Evolutionary conservation across 1,140 invertebrate genomes (phyloP).

Genomic region (Melanaphis sacchari): DNA sequence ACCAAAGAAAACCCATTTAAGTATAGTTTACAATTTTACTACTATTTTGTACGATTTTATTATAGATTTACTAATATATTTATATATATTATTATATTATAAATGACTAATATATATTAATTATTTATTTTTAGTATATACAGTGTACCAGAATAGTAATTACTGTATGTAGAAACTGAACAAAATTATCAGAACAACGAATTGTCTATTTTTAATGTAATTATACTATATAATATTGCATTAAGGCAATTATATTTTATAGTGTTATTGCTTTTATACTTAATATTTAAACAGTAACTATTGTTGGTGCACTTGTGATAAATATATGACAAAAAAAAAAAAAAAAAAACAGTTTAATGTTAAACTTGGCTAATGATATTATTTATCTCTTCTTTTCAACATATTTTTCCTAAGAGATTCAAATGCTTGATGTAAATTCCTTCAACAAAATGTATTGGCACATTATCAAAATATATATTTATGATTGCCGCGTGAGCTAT

Average conservation of each 20-base stretch:
- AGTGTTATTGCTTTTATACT: constrained; percentile 22
- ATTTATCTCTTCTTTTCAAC: not conserved
- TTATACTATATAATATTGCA: not conserved
- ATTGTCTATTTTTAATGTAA: constrained; percentile 37
- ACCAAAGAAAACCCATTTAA: constrained; percentile 53
- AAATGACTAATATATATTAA: constrained; percentile 20
- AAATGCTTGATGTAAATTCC: not conserved
- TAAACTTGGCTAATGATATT: not conserved
- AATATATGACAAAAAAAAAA: not conserved
- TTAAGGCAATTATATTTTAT: constrained; percentile 29
- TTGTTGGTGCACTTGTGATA: constrained; percentile 47
- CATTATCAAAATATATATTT: not conserved
- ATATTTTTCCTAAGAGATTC: not conserved
- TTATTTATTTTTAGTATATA: constrained; percentile 54
- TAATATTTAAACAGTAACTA: constrained; percentile 15
- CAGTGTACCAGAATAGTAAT: constrained; percentile 39
- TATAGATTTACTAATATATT: constrained; percentile 48
- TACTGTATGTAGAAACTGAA: constrained; percentile 8
- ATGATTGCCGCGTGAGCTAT: not conserved
- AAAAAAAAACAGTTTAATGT: not conserved
- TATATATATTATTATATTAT: constrained; percentile 19
- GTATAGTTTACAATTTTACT: constrained; percentile 43
- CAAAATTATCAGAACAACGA: not conserved
- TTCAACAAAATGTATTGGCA: not conserved
- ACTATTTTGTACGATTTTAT: constrained; percentile 56